Evolutionary conservation across 92 coral and sea anemone genomes (phyloP), one percentile per base, ranked within the genome.

Genomic region (Heteractis magnifica): DNA sequence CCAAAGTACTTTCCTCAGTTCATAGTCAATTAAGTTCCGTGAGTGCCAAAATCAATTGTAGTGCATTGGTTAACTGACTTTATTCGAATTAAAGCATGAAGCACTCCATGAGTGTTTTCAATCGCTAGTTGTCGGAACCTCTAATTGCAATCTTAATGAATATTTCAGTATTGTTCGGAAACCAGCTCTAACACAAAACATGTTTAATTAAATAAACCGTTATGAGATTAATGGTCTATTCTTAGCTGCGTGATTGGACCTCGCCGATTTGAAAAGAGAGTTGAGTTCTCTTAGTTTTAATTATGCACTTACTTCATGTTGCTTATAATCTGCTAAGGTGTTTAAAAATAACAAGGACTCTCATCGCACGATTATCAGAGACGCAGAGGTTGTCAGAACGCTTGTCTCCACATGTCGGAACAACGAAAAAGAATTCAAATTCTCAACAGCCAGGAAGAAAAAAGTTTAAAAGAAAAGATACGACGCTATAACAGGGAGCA

Each of bases 401-500:
- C 71, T 9, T 19, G 16, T 19, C 11, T 1, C 18, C 26, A 4
- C 73, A 80, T 80, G 83, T 51, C 83, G 10, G 83, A 64, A 65
- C 83, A 80, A 56, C 55, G 75, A 8, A 80, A 80, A 21, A 48
- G 83, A 65, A 80, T 80, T 7, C 83, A 80, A 49, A 80, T 64
- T 80, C 83, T 76, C 18, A 80, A 80, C 50, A 68, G 59, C 55
- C 51, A 65, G 9, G 83, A 80, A 48, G 83, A 80, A 65, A 80
- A 26, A 51, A 80, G 58, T n/a, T 74, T 80, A 10, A 23, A 80
- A 80, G 83, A 64, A 65, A 80, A 80, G 19, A 15, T 80, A 64
- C 76, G 83, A 13, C 52, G 20, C 53, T 80, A 59, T 65, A 12
- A 72, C 10, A 65, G 49, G 20, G 76, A 80, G 60, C 83, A 80